A percentile compares a stretch with the other conserved stretches of the same genome.
Conservation (phyloP, 2,113 vertebrate genomes). For the Sylvia atricapilla region DNA sequence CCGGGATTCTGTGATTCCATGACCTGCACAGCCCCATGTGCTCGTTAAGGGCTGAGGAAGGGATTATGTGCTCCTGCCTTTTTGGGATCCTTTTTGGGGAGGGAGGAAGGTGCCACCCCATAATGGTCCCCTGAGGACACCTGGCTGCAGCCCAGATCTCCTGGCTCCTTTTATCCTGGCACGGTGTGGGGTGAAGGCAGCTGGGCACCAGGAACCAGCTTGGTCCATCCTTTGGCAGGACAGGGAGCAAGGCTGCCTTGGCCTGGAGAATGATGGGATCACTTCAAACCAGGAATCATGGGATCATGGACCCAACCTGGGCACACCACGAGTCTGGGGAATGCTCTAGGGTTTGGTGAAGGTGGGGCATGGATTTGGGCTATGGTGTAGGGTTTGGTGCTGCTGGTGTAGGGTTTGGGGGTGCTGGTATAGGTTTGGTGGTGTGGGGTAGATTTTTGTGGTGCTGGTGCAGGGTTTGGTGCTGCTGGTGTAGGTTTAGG, state of each 20-base stretch:
- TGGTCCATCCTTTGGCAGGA: background rate
- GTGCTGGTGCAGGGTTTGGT: background rate
- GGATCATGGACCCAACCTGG: background rate
- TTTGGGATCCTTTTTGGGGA: background rate
- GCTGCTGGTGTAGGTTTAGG: no score
- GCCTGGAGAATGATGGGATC: background rate
- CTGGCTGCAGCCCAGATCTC: background rate
- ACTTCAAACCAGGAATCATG: background rate
- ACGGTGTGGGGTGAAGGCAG: fast-evolving
- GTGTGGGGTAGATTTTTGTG: no score
- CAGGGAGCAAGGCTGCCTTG: background rate
- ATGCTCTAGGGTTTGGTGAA: no score
- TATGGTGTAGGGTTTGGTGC: background rate
- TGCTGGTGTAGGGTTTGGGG: background rate
- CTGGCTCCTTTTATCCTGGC: background rate
- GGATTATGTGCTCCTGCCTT: background rate
- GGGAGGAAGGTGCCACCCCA: background rate
- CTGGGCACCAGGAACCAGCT: background rate
- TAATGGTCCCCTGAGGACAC: background rate
- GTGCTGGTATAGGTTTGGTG: fast-evolving
- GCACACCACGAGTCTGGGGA: background rate
- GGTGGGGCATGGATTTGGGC: background rate
- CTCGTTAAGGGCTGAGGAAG: background rate
- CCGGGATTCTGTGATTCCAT: background rate
- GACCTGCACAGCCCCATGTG: background rate